Conservation (phyloP, 1,140 invertebrate species). For the Cyrtorhinus lividipennis region DNA sequence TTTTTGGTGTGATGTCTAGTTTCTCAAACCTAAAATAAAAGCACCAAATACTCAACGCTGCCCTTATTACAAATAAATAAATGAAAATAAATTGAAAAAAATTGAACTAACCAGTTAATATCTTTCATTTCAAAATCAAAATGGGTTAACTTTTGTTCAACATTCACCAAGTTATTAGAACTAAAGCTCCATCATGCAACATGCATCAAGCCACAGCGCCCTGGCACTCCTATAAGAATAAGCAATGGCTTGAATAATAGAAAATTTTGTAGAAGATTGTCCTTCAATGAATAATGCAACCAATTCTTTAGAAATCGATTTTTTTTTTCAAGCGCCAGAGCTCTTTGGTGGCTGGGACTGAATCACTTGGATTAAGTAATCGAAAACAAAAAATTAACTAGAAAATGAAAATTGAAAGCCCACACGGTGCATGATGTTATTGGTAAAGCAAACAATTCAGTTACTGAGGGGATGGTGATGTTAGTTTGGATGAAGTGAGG, state of each 20-base stretch:
- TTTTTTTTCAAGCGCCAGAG: conserved; percentile 16
- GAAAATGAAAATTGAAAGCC: neutral
- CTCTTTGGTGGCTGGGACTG: conserved; percentile 11
- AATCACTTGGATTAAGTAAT: too few relatives aligned
- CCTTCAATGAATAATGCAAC: neutral
- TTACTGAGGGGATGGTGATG: too few relatives aligned
- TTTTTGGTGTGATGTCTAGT: conserved; percentile 97
- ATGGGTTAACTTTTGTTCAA: too few relatives aligned
- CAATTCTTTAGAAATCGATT: too few relatives aligned
- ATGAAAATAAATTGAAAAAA: conserved; percentile 22
- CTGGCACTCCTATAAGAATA: conserved; percentile 31
- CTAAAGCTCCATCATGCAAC: too few relatives aligned
- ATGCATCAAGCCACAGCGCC: conserved; percentile 30
- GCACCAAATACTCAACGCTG: neutral
- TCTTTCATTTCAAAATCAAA: too few relatives aligned
- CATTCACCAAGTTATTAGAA: too few relatives aligned
- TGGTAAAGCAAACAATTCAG: neutral
- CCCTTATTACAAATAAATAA: conserved; percentile 14
- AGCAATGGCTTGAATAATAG: too few relatives aligned
- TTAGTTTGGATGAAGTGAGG: too few relatives aligned
- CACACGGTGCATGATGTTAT: neutral
- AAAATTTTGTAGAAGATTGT: conserved; percentile 20
- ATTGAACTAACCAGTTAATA: too few relatives aligned
- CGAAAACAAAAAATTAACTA: neutral
- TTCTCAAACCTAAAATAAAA: conserved; percentile 82